Base-by-base conservation (phyloP, 37 sponge, comb jelly and placozoan species). In the Hexactinellida sp. region DNA sequence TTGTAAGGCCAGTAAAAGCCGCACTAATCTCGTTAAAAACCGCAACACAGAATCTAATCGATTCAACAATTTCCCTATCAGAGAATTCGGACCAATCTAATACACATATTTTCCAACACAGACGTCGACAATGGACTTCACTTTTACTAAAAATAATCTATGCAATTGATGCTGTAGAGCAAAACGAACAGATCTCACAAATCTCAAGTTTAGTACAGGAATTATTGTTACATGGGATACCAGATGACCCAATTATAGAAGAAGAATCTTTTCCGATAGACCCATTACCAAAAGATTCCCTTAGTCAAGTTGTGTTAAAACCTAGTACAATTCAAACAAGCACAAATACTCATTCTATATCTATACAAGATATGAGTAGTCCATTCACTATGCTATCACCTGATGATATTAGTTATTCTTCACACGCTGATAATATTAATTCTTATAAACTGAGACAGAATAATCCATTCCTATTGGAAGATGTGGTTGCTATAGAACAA, bases 111-210 rank as follows among this genome's bases (percentile, higher is more conserved):
- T 63, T 63, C 76, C 76, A 63, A 63, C 76, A 63, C 76, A 63
- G 76, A 63, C 76, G 76, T 63, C 76, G 76, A 3, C 76, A 63
- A 63, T 63, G 76, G 76, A 63, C 76, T 63, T 63, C 76, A 63
- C 76, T 63, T 63, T 23, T 63, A n/a, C 30, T 63, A 3, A 63
- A 63, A 28, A 63, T 23, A n/a, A 63, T 63, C 25, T 63, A 63
- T 23, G 21, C 76, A n/a, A 63, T 63, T 7, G 76, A 63, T 63
- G 76, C 76, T 23, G 21, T 63, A 32, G 76, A 63, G 30, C 1
- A 63, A 21, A 63, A 63, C 76, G 34, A 63, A 63, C 76, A 63
- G 13, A 63, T 63, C 5, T 63, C 76, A 32, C 76, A 63, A 63
- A 23, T 63, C 76, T 63, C 76, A 63, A 63, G 76, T 23, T 7